Evolutionary conservation across 1,140 invertebrate species (phyloP).

Genomic region (Diploscapter pachys): DNA sequence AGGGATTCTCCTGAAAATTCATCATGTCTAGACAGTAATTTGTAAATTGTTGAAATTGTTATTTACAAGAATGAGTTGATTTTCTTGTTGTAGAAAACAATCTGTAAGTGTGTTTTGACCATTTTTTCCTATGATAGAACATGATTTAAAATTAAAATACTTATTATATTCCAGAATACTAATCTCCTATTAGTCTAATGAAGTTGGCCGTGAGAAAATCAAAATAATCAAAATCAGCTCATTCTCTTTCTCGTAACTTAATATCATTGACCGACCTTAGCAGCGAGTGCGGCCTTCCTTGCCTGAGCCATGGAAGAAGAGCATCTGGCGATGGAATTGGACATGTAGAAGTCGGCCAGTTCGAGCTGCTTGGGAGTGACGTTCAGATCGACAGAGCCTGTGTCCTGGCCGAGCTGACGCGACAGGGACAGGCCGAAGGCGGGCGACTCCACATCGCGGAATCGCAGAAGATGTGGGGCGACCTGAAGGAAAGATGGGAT

Average conservation of each 20-base stretch:
- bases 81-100: too few species aligned
- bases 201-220: background rate
- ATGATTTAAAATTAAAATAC: too few species aligned
- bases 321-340: conserved; percentile 86
- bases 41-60: too few species aligned
- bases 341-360: conserved; percentile 96
- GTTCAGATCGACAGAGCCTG: conserved; percentile 65
- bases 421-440: conserved; percentile 71
- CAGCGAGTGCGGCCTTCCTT: conserved; percentile 29
- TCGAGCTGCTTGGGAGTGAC: conserved; percentile 75
- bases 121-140: too few species aligned
- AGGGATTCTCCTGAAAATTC: conserved; percentile 2
- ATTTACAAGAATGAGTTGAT: too few species aligned
- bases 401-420: background rate
- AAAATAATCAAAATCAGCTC: background rate
- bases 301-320: conserved; percentile 86
- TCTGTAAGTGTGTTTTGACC: too few species aligned
- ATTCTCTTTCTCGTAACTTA: background rate
- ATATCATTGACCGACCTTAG: conserved; percentile 1
- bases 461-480: conserved; percentile 80
- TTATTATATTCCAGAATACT: background rate
- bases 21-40: too few species aligned
- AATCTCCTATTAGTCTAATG: background rate
- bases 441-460: conserved; percentile 77
- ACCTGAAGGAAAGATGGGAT: conserved; percentile 61